Evolutionary conservation across 2,113 vertebrate species (phyloP).

Genomic region (Halcyon malimbica): DNA sequence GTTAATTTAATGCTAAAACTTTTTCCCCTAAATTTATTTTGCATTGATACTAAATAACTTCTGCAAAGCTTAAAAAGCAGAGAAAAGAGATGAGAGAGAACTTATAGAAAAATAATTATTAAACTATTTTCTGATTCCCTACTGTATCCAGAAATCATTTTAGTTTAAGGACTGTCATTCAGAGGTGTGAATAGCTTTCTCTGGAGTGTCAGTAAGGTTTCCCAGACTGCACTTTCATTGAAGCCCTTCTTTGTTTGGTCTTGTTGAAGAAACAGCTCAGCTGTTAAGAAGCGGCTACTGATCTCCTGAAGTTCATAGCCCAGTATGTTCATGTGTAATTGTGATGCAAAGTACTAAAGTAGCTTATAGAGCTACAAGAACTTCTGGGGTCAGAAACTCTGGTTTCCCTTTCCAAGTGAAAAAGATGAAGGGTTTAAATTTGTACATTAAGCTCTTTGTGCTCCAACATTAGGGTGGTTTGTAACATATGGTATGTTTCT

Average conservation of each 20-base stretch:
- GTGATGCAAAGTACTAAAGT: background rate
- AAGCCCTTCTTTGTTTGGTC: background rate
- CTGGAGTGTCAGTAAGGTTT: background rate
- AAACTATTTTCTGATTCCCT: background rate
- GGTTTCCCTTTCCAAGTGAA: background rate
- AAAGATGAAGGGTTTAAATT: background rate
- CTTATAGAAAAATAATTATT: background rate
- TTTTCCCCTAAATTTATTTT: constrained; percentile 38
- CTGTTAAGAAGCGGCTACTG: background rate
- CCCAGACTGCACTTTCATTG: background rate
- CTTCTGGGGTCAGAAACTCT: background rate
- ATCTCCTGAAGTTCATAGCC: background rate
- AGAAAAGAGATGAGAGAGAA: background rate
- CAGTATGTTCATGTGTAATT: accelerated
- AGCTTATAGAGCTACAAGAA: background rate
- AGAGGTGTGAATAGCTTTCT: background rate
- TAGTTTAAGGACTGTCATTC: background rate
- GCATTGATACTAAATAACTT: constrained; percentile 36
- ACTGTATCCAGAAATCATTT: background rate
- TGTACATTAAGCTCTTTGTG: background rate
- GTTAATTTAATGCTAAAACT: constrained; percentile 58
- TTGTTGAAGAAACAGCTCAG: background rate
- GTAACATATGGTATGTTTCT: background rate
- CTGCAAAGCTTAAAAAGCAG: constrained; percentile 6
- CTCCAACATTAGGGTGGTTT: background rate